Base-by-base conservation (phyloP, 2,888 invertebrate species). In the Aquatica leii region DNA sequence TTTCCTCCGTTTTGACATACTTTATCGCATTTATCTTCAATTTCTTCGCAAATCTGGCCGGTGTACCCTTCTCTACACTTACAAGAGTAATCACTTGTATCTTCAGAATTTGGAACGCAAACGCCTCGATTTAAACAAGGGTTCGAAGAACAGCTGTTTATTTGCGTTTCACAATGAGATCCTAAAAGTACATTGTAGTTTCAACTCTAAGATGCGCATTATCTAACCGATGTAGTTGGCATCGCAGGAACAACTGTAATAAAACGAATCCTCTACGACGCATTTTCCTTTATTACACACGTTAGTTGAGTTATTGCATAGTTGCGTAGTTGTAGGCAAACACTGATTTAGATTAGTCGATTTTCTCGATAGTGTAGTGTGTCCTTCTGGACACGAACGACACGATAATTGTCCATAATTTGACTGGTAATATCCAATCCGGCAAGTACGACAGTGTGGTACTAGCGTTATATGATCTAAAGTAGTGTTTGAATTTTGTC, bases 341-440 rank as follows among this genome's bases (percentile, higher is more conserved):
- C 88, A 83, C 67, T 81, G 76, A 69, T 76, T 68, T 73, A 83
- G 54, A 68, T 75, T 69, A 56, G 74, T 76, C 60, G 86, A 77
- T n/a, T 81, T 82, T 18, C 80, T 76, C 14, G 66, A 69, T 1
- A 68, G 60, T 14, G 87, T 86, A 41, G 86, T 85, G 62, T 77
- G 75, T 52, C 85, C 84, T 14, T 74, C 68, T 0, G 88, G 88
- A 77, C 90, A 90, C 4, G 81, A 74, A 2, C 84, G 71, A 72
- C 90, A 90, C 1, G 81, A 78, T 1, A 81, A 77, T 72, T 86
- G 83, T 2, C 88, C 89, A 70, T 85, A 86, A 11, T 79, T 69
- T 1, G 85, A 80, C 76, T 90, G 90, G 75, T 87, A 90, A 54
- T 82, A 84, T 0, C 89, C 89, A 46, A 82, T 71, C 4, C 84